A percentile compares a stretch with the other conserved stretches of the same genome.
Conservation (phyloP, 2,113 vertebrate species). For the Crotophaga sulcirostris region DNA sequence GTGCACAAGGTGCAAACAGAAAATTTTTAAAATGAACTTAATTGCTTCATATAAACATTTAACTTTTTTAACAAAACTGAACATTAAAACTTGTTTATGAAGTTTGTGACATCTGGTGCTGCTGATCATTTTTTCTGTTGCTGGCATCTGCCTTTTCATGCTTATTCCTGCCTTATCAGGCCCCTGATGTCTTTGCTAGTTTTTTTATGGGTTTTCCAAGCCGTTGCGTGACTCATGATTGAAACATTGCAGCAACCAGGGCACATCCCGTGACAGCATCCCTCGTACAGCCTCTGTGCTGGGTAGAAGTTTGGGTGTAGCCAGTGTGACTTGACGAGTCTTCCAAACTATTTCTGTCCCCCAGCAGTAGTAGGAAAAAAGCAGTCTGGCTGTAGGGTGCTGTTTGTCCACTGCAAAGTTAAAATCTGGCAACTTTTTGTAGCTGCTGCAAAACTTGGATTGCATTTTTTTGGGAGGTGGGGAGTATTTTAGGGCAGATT, state of each 20-base stretch:
- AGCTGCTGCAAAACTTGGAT: not conserved
- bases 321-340: not conserved
- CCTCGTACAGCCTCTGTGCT: constrained; percentile 18
- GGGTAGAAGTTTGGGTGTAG: constrained; percentile 47
- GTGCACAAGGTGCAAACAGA: not conserved
- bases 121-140: not conserved
- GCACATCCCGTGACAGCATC: constrained; percentile 58
- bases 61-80: not conserved
- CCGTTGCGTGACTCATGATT: constrained; percentile 68
- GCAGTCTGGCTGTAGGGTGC: not conserved
- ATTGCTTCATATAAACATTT: not conserved
- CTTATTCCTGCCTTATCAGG: constrained; percentile 28
- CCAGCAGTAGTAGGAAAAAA: not conserved
- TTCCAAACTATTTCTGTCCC: constrained; percentile 19
- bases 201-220: constrained; percentile 61
- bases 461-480: not conserved
- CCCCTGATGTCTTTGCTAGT: not conserved
- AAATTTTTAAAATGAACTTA: not conserved
- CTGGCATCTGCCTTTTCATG: not conserved
- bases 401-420: constrained; percentile 19
- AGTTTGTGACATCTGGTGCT: not conserved
- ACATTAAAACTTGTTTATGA: not conserved
- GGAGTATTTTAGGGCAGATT: not conserved
- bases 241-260: constrained; percentile 58
- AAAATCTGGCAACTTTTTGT: not conserved